phyloP scores from a whole-genome alignment of 2,888 invertebrate species.

The Cephus rjabovi region DNA sequence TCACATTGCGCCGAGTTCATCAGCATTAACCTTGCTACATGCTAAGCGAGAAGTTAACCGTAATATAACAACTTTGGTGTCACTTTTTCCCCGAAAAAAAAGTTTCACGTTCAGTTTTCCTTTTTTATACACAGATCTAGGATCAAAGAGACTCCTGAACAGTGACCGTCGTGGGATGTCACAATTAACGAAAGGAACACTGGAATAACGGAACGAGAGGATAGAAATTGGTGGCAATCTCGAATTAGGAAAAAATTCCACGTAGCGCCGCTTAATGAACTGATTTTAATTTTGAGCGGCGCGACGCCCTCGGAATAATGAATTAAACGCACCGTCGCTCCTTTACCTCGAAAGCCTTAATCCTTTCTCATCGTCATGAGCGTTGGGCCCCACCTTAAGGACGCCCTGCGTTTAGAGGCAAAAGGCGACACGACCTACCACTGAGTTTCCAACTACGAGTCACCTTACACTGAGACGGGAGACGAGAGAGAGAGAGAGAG shows the following conservation, averaged over 20 bases:
- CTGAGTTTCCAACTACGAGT: constrained; percentile 11
- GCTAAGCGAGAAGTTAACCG: no score
- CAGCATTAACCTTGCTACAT: no score
- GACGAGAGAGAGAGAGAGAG: constrained; percentile 6
- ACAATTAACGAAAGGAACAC: no score
- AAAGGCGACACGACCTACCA: constrained; percentile 14
- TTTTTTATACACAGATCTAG: no score
- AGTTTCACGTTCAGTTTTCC: no score
- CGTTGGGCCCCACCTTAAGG: not conserved
- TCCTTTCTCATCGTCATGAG: not conserved
- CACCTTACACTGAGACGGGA: constrained; percentile 12
- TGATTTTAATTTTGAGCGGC: constrained; percentile 48
- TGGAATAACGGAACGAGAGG: no score
- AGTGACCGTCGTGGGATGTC: no score
- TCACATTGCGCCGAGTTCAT: no score
- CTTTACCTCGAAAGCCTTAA: not conserved
- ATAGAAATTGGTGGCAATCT: not conserved
- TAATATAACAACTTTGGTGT: no score
- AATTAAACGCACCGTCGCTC: constrained; percentile 33
- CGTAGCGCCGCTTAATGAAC: constrained; percentile 50
- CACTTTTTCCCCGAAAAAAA: no score
- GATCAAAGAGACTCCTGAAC: no score
- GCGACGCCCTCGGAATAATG: constrained; percentile 47
- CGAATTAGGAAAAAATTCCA: constrained; percentile 40
- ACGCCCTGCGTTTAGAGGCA: not conserved